phyloP scores from a whole-genome alignment of 2,888 invertebrate genomes.

The Zonitis immaculata region DNA sequence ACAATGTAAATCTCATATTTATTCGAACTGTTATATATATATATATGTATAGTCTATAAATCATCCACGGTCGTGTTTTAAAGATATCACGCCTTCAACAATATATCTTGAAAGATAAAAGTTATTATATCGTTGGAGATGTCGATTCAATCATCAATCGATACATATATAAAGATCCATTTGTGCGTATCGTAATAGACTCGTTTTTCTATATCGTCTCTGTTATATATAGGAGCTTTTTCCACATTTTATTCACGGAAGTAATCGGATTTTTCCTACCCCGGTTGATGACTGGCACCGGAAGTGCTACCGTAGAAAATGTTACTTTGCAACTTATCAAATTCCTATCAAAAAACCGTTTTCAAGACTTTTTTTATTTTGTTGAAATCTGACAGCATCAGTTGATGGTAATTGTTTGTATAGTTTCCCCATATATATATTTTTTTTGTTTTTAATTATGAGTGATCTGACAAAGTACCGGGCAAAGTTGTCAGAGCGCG shows the following conservation, averaged over 20 bases:
- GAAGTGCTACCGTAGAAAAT: background rate
- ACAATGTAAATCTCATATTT: background rate
- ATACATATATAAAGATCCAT: slow-evolving; percentile 2
- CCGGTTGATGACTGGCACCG: background rate
- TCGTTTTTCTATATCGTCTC: background rate
- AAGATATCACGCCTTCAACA: background rate
- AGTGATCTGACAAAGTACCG: slow-evolving; percentile 45
- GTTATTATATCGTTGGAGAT: background rate
- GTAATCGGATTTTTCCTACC: background rate
- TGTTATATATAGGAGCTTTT: background rate
- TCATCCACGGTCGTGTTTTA: background rate
- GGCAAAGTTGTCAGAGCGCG: slow-evolving; percentile 43
- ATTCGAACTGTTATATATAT: background rate
- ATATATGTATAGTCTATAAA: background rate
- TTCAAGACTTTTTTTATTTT: no score
- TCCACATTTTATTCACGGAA: background rate
- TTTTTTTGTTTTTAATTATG: slow-evolving; percentile 39
- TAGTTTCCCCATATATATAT: background rate
- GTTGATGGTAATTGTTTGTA: background rate
- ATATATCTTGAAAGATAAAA: background rate
- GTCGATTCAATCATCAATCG: background rate
- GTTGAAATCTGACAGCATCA: no score
- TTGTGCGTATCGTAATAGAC: slow-evolving; percentile 4
- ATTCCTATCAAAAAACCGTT: background rate
- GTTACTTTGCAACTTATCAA: background rate